Conservation (phyloP, 1,140 invertebrate genomes). For the Cherax destructor region DNA sequence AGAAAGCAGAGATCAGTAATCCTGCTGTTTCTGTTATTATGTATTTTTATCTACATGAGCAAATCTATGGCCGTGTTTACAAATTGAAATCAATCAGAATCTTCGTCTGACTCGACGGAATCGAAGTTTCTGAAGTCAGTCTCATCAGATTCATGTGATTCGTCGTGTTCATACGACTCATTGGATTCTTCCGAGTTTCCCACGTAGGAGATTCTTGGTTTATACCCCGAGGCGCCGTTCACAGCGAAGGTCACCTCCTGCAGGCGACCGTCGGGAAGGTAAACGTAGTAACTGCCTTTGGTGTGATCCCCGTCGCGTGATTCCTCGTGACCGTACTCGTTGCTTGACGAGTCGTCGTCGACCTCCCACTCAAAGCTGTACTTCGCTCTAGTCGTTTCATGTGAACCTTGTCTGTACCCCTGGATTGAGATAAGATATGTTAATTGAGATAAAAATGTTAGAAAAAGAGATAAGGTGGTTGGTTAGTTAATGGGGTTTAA, state of each 20-base stretch:
- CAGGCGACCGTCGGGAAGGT: slow-evolving; percentile 25
- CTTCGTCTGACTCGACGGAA: too few relatives aligned
- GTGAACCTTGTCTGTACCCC: neutral
- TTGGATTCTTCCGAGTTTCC: slow-evolving; percentile 2
- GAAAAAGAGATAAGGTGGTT: too few relatives aligned
- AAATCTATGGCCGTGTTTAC: too few relatives aligned
- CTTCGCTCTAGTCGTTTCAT: slow-evolving; percentile 13
- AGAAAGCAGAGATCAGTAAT: too few relatives aligned
- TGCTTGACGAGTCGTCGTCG: slow-evolving; percentile 1
- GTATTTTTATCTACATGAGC: too few relatives aligned
- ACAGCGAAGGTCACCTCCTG: slow-evolving; percentile 14
- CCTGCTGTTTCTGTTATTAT: too few relatives aligned
- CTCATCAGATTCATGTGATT: neutral
- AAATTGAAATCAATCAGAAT: too few relatives aligned
- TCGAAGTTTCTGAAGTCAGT: neutral
- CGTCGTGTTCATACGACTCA: slow-evolving; percentile 7
- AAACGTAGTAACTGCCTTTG: slow-evolving; percentile 15
- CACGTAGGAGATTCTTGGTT: slow-evolving; percentile 4
- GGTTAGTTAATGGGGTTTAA: too few relatives aligned
- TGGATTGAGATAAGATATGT: neutral
- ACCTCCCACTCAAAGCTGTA: slow-evolving; percentile 29
- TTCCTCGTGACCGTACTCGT: slow-evolving; percentile 31
- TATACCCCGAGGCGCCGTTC: slow-evolving; percentile 7
- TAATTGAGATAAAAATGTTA: too few relatives aligned
- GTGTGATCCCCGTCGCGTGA: slow-evolving; percentile 21